phyloP scores from a whole-genome alignment of 2,888 invertebrate genomes.

The Ecliptopera silaceata region DNA sequence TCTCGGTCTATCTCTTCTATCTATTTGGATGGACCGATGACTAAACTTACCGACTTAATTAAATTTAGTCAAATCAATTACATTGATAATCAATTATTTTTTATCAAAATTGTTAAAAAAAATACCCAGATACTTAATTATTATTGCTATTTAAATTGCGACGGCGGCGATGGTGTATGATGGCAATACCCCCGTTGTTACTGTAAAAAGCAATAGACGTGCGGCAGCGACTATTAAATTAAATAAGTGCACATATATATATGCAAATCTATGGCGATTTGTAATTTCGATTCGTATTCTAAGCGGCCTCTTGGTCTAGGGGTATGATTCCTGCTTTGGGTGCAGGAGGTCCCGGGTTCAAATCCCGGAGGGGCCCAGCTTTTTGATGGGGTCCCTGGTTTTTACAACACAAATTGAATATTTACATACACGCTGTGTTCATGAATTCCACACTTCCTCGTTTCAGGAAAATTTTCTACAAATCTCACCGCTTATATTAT shows the following conservation, averaged over 20 bases:
- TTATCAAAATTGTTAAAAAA: too few species aligned
- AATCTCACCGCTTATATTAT: neutral
- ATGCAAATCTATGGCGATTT: neutral
- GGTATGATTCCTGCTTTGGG: conserved; percentile 89
- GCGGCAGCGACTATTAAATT: neutral
- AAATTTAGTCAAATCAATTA: too few species aligned
- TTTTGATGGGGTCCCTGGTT: conserved; percentile 37
- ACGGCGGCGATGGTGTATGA: too few species aligned
- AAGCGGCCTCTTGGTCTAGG: conserved; percentile 86
- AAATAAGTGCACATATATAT: neutral
- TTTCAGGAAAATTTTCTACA: neutral
- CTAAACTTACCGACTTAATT: too few species aligned
- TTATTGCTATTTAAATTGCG: too few species aligned
- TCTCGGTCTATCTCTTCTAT: too few species aligned
- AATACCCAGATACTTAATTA: too few species aligned
- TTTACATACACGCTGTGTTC: neutral
- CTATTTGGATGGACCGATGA: too few species aligned
- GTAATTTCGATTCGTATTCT: neutral
- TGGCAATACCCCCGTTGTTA: too few species aligned
- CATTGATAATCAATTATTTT: too few species aligned
- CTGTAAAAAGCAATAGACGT: too few species aligned
- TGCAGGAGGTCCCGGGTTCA: conserved; percentile 89
- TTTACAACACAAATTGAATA: neutral
- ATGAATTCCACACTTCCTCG: neutral
- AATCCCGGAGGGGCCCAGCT: conserved; percentile 86